These are phyloP conservation scores for Drosophila peninsularis DNA, from an alignment of 2,888 invertebrate genomes.

Conservation along the genomic window DNA sequence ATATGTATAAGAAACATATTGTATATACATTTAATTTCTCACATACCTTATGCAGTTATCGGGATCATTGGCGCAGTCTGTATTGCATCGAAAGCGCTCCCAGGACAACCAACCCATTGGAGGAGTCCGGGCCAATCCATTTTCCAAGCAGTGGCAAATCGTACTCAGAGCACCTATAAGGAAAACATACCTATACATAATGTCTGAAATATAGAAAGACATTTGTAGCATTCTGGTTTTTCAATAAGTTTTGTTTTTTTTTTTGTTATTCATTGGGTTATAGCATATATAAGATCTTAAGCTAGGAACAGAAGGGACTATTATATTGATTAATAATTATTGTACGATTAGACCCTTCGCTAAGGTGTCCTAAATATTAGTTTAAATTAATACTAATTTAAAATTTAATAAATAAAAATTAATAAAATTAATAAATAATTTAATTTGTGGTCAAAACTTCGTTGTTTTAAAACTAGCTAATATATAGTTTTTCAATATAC, in stretches of 20 bases:
- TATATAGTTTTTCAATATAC: no score
- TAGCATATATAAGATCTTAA: not conserved
- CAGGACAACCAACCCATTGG: slow-evolving; percentile 90
- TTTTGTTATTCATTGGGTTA: not conserved
- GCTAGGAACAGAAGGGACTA: no score
- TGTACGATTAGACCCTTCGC: no score
- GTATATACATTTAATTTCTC: not conserved
- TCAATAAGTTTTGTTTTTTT: not conserved
- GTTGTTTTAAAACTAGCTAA: no score
- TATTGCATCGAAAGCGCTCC: slow-evolving; percentile 88
- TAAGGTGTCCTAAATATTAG: no score
- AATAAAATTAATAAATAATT: no score
- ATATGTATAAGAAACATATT: no score
- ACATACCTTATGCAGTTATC: slow-evolving; percentile 87
- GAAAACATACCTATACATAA: slow-evolving; percentile 34
- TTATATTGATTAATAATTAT: no score
- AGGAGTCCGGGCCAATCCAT: slow-evolving; percentile 88
- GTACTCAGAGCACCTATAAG: slow-evolving; percentile 31
- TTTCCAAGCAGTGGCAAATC: slow-evolving; percentile 84
- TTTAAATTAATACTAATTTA: no score
- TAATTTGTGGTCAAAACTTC: no score
- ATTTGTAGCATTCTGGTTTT: not conserved
- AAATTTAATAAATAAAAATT: no score
- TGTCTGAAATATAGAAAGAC: slow-evolving; percentile 16
- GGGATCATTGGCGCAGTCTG: slow-evolving; percentile 87